Evolutionary conservation across 1,140 invertebrate genomes (phyloP).

Genomic region (Chrysopa pallens): DNA sequence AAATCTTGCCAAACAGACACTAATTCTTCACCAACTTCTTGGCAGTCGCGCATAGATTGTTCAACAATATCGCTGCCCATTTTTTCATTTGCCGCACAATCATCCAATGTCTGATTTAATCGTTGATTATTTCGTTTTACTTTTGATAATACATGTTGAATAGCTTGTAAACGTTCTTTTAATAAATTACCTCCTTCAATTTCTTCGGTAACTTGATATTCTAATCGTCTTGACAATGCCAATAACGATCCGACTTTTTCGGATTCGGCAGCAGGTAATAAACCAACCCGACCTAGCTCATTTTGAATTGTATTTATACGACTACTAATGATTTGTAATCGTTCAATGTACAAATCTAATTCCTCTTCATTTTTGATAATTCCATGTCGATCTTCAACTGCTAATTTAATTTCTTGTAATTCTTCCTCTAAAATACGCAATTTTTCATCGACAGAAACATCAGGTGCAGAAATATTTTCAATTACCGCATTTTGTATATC

Average conservation of each 20-base stretch:
- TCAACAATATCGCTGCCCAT: constrained; percentile 52
- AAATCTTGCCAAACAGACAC: constrained; percentile 53
- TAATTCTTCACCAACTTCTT: constrained; percentile 42
- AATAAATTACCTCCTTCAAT: constrained; percentile 47
- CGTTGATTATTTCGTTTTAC: constrained; percentile 45
- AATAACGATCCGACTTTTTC: constrained; percentile 54
- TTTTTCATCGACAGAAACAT: constrained; percentile 50
- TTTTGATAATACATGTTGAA: constrained; percentile 44
- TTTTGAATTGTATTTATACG: constrained; percentile 58
- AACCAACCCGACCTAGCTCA: constrained; percentile 51
- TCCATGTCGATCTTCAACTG: constrained; percentile 48
- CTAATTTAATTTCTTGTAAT: constrained; percentile 42
- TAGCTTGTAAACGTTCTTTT: constrained; percentile 45
- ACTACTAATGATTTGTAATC: constrained; percentile 52
- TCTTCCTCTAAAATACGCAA: constrained; percentile 52
- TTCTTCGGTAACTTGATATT: constrained; percentile 51
- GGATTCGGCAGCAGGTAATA: constrained; percentile 49
- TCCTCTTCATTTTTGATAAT: constrained; percentile 67
- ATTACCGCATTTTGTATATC: constrained; percentile 44
- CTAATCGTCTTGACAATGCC: constrained; percentile 43
- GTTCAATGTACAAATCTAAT: constrained; percentile 57
- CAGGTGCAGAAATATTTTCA: constrained; percentile 45
- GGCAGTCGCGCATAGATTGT: constrained; percentile 44
- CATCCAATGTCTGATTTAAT: constrained; percentile 39
- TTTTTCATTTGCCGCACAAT: constrained; percentile 48